Evolutionary conservation across 2,797 vertebrate species (phyloP), one percentile per base, ranked within the genome.

Genomic region (Microctenopoma lineatum): DNA sequence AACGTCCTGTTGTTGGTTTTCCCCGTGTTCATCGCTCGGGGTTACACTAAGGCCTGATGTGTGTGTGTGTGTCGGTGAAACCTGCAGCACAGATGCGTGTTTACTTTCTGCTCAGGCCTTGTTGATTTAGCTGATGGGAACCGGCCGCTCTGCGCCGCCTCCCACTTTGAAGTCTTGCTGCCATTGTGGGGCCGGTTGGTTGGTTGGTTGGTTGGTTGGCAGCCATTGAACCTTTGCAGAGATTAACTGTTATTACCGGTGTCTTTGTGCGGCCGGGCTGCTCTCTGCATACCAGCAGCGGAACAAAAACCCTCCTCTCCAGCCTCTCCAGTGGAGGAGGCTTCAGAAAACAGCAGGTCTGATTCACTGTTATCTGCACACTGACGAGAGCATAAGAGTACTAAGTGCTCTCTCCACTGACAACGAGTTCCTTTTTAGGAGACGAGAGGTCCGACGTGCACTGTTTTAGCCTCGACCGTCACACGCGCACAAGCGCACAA

Each of bases 241-340:
- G 89, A 91, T 90, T 87, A 91, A 92, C 86, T 87, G 88, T 90
- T 85, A 88, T 89, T 91, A 89, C 85, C 83, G 36, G 16, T 47
- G 52, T 85, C 83, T 83, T 83, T 89, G 90, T 88, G 77, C 36
- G 1, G 57, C 38, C 62, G 8, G 62, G 75, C 83, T 61, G 83
- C 83, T 86, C 85, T 89, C 86, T 65, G 86, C 89, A 90, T 90
- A 92, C 88, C 88, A 80, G 82, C 66, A 4, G 47, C 7, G 56
- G 67, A 86, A 92, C 88, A 92, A 90, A 88, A 85, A 44, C 4
- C 4, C 84, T 81, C 77, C 87, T 85, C 84, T 87, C 68, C 85
- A 85, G 81, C 79, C 82, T 76, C 89, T 91, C 81, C 67, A 89
- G 81, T 88, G 87, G 83, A 92, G 90, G 89, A 87, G 85, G 81